Evolutionary conservation across 2,113 vertebrate species (phyloP).

Genomic region (Amblyopsis rosae): DNA sequence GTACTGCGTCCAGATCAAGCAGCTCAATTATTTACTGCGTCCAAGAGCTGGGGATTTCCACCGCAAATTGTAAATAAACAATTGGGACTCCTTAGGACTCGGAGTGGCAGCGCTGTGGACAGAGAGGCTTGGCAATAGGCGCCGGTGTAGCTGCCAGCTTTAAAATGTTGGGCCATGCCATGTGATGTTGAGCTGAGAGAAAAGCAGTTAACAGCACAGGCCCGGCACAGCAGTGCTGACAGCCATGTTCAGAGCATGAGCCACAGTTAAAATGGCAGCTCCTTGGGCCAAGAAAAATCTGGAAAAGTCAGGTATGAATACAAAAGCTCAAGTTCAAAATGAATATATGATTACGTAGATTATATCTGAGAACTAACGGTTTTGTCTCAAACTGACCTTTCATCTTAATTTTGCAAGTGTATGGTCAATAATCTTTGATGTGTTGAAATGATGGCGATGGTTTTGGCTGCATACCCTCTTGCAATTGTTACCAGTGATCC

Average conservation of each 20-base stretch:
- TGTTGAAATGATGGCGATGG: conserved; percentile 36
- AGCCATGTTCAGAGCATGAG: conserved; percentile 40
- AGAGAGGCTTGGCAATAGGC: conserved; percentile 47
- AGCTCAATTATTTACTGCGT: conserved; percentile 74
- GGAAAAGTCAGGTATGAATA: conserved; percentile 19
- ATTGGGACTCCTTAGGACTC: conserved; percentile 47
- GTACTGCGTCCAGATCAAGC: conserved; percentile 75
- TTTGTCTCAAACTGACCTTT: conserved; percentile 16
- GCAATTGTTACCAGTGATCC: conserved; percentile 60
- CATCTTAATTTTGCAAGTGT: conserved; percentile 30
- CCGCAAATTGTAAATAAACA: conserved; percentile 78
- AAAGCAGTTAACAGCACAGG: conserved; percentile 50
- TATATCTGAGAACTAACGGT: conserved; percentile 18
- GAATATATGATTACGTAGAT: conserved; percentile 1
- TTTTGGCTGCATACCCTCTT: conserved; percentile 31
- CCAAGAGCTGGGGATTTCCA: conserved; percentile 70
- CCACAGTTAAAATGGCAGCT: conserved; percentile 38
- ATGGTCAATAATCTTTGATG: conserved; percentile 66
- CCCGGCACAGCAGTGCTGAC: conserved; percentile 29
- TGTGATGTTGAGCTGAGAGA: conserved; percentile 55
- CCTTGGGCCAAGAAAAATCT: conserved; percentile 25
- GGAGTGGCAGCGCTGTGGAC: conserved; percentile 32
- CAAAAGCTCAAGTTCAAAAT: conserved; percentile 12
- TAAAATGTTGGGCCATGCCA: conserved; percentile 29
- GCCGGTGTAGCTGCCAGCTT: conserved; percentile 53